phyloP scores from a whole-genome alignment of 1,140 invertebrate species.

The Liolophura sinensis region DNA sequence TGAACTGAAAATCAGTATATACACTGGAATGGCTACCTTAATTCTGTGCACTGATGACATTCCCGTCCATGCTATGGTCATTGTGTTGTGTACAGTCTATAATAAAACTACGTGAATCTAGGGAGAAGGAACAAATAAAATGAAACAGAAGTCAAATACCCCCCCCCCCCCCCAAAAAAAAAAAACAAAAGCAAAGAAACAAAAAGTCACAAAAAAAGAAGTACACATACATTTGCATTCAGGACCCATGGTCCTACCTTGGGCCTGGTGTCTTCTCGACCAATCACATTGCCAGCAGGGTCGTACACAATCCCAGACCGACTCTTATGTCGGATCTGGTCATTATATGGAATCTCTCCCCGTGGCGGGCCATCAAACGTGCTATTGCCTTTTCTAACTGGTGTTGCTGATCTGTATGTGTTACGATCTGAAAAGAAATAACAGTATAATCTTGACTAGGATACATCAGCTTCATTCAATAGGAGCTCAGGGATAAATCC shows the following conservation, averaged over 20 bases:
- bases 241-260: conserved; percentile 14
- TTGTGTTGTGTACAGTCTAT: neutral
- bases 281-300: conserved; percentile 18
- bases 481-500: no score
- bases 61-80: neutral
- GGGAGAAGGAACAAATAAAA: neutral
- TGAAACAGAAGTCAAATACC: neutral
- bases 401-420: neutral
- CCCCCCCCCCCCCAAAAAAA: neutral
- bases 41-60: no score
- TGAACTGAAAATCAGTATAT: no score
- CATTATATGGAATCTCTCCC: conserved; percentile 16
- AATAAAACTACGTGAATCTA: neutral
- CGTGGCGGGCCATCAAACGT: conserved; percentile 30
- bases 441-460: neutral
- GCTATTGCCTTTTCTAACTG: neutral
- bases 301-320: conserved; percentile 5
- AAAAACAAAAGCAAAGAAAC: neutral
- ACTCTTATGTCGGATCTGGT: conserved; percentile 30
- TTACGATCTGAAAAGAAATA: neutral
- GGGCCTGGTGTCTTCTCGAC: conserved; percentile 19
- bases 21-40: no score
- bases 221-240: neutral
- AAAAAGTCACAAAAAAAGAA: neutral
- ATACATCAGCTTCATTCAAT: no score